Evolutionary conservation across 2,888 invertebrate species (phyloP).

Genomic region (Pandemis heparana): DNA sequence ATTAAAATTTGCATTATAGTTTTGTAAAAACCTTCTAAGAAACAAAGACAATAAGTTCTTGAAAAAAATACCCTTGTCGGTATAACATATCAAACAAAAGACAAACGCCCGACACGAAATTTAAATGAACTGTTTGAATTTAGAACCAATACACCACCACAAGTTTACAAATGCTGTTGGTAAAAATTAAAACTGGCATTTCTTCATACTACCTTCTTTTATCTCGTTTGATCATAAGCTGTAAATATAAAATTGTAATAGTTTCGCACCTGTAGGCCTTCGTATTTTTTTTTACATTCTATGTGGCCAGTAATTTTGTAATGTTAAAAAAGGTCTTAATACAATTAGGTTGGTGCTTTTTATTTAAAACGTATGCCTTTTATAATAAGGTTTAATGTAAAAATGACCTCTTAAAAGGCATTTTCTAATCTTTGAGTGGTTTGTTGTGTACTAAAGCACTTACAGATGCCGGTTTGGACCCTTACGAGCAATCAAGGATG

Average conservation of each 20-base stretch:
- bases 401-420: neutral
- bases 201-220: neutral
- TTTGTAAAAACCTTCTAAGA: neutral
- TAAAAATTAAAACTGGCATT: neutral
- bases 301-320: constrained; percentile 9
- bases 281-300: neutral
- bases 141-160: neutral
- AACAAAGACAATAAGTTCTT: neutral
- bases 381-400: neutral
- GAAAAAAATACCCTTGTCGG: neutral
- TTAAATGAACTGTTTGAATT: neutral
- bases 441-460: neutral
- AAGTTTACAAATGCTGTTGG: neutral
- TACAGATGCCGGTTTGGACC: neutral
- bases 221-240: neutral
- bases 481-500: neutral
- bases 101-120: neutral
- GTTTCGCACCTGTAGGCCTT: constrained; percentile 14
- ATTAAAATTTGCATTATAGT: neutral
- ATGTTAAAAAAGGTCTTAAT: neutral
- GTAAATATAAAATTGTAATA: constrained; percentile 8
- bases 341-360: neutral
- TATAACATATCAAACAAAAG: neutral
- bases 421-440: constrained; percentile 11
- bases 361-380: neutral